A percentile compares a stretch with the other conserved stretches of the same genome.
phyloP scores from a whole-genome alignment of 2,888 invertebrate species.

The Drosophila subsilvestris region DNA sequence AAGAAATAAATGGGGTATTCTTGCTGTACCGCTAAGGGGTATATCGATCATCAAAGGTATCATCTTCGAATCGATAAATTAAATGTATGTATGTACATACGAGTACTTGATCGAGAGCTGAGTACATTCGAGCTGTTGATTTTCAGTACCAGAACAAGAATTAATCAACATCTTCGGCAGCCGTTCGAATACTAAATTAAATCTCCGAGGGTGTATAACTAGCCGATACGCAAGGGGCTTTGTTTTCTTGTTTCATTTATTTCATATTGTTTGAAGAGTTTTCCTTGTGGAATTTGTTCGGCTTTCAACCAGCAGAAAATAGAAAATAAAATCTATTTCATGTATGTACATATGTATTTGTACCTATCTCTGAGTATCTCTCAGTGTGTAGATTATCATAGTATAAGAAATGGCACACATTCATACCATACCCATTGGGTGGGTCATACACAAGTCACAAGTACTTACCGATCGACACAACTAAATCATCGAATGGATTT shows the following conservation, averaged over 20 bases:
- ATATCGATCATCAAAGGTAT: background rate
- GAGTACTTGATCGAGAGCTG: no score
- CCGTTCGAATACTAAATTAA: background rate
- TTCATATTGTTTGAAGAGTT: background rate
- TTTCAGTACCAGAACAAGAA: no score
- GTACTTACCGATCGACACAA: background rate
- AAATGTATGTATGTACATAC: no score
- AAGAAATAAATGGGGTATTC: background rate
- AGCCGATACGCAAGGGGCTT: no score
- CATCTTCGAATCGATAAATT: background rate
- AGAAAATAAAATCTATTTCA: background rate
- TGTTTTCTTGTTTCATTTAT: background rate
- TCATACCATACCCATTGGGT: background rate
- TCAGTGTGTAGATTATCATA: no score
- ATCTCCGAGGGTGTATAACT: background rate
- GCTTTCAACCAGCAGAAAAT: background rate
- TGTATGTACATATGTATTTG: background rate
- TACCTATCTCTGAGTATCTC: no score
- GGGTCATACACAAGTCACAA: background rate
- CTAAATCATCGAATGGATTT: slow-evolving; percentile 30
- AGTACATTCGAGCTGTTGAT: no score
- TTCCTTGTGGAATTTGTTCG: background rate
- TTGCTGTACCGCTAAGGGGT: background rate
- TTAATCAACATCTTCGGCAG: no score
- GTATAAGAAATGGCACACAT: background rate